phyloP scores from a whole-genome alignment of 2,888 invertebrate genomes.

The Chloroclystis v-ata region DNA sequence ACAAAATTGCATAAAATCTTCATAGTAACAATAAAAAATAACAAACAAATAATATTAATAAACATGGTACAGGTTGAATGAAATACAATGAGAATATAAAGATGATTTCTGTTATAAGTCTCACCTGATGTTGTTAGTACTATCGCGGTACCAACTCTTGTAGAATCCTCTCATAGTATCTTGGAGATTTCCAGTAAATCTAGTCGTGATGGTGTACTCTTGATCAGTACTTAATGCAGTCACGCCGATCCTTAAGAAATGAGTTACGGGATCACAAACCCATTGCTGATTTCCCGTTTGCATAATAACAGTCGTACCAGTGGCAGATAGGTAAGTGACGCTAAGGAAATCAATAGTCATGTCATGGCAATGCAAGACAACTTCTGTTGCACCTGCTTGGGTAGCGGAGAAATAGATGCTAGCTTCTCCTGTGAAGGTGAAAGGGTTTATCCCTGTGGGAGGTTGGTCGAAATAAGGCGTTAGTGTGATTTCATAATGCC shows the following conservation, averaged over 20 bases:
- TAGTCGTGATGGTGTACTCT: constrained; percentile 80
- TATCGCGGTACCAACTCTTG: constrained; percentile 84
- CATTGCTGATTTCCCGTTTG: constrained; percentile 33
- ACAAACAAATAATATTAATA: too few relatives aligned
- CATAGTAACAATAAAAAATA: too few relatives aligned
- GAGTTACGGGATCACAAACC: constrained; percentile 44
- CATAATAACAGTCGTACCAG: constrained; percentile 27
- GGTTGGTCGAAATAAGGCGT: constrained; percentile 64
- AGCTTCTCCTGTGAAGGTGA: constrained; percentile 65
- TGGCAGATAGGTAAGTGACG: constrained; percentile 33
- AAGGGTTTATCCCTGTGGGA: constrained; percentile 37
- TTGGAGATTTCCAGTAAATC: constrained; percentile 83
- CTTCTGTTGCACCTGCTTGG: constrained; percentile 38
- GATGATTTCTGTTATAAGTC: too few relatives aligned
- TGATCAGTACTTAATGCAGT: constrained; percentile 27
- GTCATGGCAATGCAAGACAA: constrained; percentile 62
- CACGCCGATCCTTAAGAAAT: constrained; percentile 50
- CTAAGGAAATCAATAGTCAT: constrained; percentile 58
- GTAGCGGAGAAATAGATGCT: constrained; percentile 46
- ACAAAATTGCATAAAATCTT: background rate
- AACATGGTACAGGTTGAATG: too few relatives aligned
- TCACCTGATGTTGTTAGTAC: constrained; percentile 69
- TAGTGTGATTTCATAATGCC: constrained; percentile 72
- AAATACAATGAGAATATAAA: too few relatives aligned
- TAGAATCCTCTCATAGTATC: constrained; percentile 88